These are phyloP conservation scores for Eptesicus fuscus DNA, from an alignment of 2,113 vertebrate species.

Conservation along the genomic window DNA sequence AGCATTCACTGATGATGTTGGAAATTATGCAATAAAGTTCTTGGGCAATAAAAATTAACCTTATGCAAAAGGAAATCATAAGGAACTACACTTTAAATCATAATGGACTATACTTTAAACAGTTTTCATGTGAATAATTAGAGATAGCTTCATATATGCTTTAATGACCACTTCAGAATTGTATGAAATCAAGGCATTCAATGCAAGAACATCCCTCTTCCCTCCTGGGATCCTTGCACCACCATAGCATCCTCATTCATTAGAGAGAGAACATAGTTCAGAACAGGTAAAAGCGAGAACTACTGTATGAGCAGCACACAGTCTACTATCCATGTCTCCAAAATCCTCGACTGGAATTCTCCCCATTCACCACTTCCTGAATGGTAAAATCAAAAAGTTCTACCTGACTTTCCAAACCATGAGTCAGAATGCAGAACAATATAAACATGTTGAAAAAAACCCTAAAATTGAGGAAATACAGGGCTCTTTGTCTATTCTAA, in stretches of 20 bases:
- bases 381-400: not conserved
- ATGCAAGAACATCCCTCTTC: not conserved
- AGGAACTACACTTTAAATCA: not conserved
- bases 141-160: not conserved
- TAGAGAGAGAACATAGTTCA: not conserved
- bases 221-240: not conserved
- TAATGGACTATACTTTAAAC: not conserved
- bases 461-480: not conserved
- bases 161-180: not conserved
- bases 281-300: not conserved
- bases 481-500: not conserved
- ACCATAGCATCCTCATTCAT: not conserved
- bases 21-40: not conserved
- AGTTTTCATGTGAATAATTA: not conserved
- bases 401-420: not conserved
- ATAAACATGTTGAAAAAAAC: not conserved
- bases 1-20: not conserved
- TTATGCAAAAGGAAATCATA: not conserved
- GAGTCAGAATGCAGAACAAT: not conserved
- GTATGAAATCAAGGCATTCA: not conserved
- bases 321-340: not conserved
- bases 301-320: not conserved
- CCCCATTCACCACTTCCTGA: not conserved
- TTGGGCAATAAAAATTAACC: slow-evolving; percentile 23
- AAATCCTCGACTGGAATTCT: not conserved